Base-by-base conservation (phyloP, 1,140 invertebrate genomes). In the Meloidogyne hapla region DNA sequence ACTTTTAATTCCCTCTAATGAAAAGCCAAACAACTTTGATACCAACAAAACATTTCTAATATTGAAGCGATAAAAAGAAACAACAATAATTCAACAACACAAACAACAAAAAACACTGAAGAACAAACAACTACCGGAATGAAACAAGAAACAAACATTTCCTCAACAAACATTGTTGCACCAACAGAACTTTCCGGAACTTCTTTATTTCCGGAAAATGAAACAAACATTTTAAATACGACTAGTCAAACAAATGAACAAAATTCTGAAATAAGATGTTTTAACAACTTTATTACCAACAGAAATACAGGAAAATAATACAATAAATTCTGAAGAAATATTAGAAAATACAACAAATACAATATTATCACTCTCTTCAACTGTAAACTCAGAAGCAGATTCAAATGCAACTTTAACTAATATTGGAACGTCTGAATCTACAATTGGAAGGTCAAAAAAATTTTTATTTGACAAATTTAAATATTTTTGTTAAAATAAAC, bases 381-480 rank as follows among this genome's bases (percentile, higher is more conserved):
- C 9, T 25, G 8, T 67, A 74, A 70, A 28, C 5, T 28, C n/a
- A 69, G 71, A 45, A 42, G 28, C 4, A 28, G 65, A 69, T 2
- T 21, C 25, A 64, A 26, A 63, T 26, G 9, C 33, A 74, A 70
- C 28, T 48, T 18, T 56, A n/a, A 28, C 6, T 72, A 18, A n/a
- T 64, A 74, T 26, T n/a, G 71, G 21, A 45, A 68, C 28, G 9
- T 67, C n/a, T n/a, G n/a, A n/a, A n/a, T n/a, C n/a, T 56, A 69
- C 69, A 70, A 28, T 18, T 28, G 28, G 45, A 45, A 70, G 69
- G 69, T 56, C 25, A 48, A 28, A 26, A 25, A 25, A 68, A n/a
- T n/a, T n/a, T n/a, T n/a, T n/a, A n/a, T n/a, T n/a, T 9, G 25
- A 9, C 0, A 33, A 33, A 21, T 1, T 10, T 45, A 68, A 45